Conservation (phyloP, 2,113 vertebrate genomes). For the Dasypus novemcinctus region DNA sequence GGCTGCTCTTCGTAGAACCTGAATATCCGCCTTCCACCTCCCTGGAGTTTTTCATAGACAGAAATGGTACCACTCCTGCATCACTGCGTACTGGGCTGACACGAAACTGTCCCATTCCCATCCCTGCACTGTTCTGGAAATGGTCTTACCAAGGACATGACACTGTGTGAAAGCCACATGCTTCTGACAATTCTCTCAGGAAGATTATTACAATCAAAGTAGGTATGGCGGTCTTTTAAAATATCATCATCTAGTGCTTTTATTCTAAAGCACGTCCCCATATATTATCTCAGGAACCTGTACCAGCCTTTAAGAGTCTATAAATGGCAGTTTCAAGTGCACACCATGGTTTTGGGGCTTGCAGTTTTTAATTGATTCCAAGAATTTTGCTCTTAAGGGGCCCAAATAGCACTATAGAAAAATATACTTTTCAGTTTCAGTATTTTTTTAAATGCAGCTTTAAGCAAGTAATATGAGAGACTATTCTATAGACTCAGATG, state of each 20-base stretch:
- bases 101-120: not conserved
- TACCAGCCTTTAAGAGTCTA: not conserved
- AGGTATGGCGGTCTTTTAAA: constrained; percentile 14
- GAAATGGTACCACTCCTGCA: not conserved
- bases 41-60: not conserved
- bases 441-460: not conserved
- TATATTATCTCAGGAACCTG: not conserved
- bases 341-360: constrained; percentile 14
- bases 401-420: not conserved
- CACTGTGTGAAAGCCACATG: not conserved
- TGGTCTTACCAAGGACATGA: not conserved
- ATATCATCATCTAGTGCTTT: constrained; percentile 22
- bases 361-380: constrained; percentile 48
- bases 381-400: constrained; percentile 44
- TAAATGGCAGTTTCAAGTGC: constrained; percentile 36
- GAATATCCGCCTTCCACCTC: not conserved
- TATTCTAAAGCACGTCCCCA: not conserved
- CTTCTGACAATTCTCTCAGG: constrained; percentile 17
- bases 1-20: not conserved
- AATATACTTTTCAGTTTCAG: not conserved
- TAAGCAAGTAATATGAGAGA: not conserved
- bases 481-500: not conserved
- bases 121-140: not conserved
- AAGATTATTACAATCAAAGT: constrained; percentile 42
- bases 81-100: not conserved